phyloP scores from a whole-genome alignment of 2,113 vertebrate species.

The Cyprinus carpio region DNA sequence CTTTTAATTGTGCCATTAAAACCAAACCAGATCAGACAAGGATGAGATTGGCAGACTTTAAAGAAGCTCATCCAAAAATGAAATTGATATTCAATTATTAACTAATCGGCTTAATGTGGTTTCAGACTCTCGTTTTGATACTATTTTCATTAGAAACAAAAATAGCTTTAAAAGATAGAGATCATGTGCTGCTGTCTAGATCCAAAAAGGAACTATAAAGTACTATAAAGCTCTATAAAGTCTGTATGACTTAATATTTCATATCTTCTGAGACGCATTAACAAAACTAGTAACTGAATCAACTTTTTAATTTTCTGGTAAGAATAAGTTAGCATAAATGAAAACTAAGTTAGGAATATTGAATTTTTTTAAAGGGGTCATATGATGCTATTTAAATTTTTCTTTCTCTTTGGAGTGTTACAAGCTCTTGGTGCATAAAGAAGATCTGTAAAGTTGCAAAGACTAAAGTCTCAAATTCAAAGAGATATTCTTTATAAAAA shows the following conservation, averaged over 20 bases:
- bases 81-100: not conserved
- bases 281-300: not conserved
- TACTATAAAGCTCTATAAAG: not conserved
- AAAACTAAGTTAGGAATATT: not conserved
- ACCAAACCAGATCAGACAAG: slow-evolving; percentile 5
- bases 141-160: not conserved
- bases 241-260: not conserved
- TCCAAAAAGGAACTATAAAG: not conserved
- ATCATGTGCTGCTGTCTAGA: not conserved
- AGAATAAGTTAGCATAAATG: not conserved
- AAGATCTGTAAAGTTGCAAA: too few species aligned
- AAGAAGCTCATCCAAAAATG: not conserved
- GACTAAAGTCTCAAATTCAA: too few species aligned
- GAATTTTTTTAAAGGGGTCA: not conserved
- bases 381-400: too few species aligned
- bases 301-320: not conserved
- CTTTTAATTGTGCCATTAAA: not conserved
- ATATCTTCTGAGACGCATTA: not conserved
- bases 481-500: too few species aligned
- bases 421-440: too few species aligned
- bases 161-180: not conserved
- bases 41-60: not conserved
- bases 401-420: too few species aligned
- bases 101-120: not conserved
- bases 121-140: not conserved